Conservation (phyloP, 2,797 vertebrate genomes). For the Gouania willdenowi region DNA sequence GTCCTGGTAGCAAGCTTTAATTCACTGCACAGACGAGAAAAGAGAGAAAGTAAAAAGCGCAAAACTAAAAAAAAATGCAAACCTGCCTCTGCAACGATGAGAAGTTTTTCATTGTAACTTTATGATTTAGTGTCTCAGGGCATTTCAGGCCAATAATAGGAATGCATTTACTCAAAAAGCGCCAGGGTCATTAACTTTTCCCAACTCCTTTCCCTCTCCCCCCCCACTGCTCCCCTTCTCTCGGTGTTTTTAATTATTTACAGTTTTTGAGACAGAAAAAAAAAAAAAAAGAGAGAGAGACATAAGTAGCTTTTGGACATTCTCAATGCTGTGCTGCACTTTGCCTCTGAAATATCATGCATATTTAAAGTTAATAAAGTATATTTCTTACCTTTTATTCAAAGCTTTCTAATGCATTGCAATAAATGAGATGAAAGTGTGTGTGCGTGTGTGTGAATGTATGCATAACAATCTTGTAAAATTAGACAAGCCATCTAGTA, state of each 20-base stretch:
- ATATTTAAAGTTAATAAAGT: slow-evolving; percentile 83
- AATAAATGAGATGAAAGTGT: slow-evolving; percentile 31
- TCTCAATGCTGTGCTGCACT: slow-evolving; percentile 71
- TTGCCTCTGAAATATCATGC: slow-evolving; percentile 78
- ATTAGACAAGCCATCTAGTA: slow-evolving; percentile 21
- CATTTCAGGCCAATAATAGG: slow-evolving; percentile 65
- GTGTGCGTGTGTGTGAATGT: slow-evolving; percentile 9
- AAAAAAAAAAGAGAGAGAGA: slow-evolving; percentile 46
- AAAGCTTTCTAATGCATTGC: slow-evolving; percentile 64
- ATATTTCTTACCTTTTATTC: slow-evolving; percentile 78
- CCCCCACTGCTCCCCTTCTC: slow-evolving; percentile 14
- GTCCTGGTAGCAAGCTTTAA: too few species aligned
- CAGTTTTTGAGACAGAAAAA: slow-evolving; percentile 41
- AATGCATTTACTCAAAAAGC: slow-evolving; percentile 69
- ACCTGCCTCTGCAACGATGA: too few species aligned
- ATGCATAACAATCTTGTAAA: slow-evolving; percentile 11
- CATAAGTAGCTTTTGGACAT: slow-evolving; percentile 78
- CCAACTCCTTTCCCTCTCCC: slow-evolving; percentile 15
- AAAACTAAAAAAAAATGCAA: too few species aligned
- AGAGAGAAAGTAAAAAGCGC: not conserved
- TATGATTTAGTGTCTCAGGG: slow-evolving; percentile 52
- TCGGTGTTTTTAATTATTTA: slow-evolving; percentile 75
- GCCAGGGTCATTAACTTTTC: slow-evolving; percentile 52
- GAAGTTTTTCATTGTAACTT: slow-evolving; percentile 30
- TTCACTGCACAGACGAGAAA: too few species aligned